phyloP scores from a whole-genome alignment of 2,113 vertebrate species.

The Ceyx melanurus region DNA sequence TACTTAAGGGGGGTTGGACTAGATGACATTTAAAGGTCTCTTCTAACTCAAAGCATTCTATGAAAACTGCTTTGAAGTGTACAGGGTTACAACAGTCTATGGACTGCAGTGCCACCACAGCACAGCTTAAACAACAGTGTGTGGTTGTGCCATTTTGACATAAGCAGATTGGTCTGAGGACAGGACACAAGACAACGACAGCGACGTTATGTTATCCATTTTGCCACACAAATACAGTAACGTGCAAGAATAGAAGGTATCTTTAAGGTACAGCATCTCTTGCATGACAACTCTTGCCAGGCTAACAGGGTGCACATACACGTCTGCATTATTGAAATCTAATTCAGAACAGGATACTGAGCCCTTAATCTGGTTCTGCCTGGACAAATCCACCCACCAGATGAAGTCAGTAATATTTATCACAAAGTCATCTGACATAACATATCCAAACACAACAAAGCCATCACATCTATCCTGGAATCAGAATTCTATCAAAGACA shows the following conservation, averaged over 20 bases:
- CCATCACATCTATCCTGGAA: not conserved
- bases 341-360: slow-evolving; percentile 15
- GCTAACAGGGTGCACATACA: not conserved
- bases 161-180: not conserved
- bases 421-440: not conserved
- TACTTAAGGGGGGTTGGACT: not conserved
- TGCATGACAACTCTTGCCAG: not conserved
- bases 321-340: not conserved
- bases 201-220: not conserved
- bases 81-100: accelerated
- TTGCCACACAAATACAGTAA: not conserved
- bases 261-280: not conserved
- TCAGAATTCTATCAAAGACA: not conserved
- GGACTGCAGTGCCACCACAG: not conserved
- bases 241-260: accelerated
- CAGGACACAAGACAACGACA: not conserved
- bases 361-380: slow-evolving; percentile 13
- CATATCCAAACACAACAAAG: not conserved
- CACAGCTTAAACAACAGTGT: not conserved
- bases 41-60: not conserved
- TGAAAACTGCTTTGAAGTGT: not conserved
- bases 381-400: not conserved
- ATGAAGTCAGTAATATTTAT: not conserved
- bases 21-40: not conserved
- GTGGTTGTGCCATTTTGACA: not conserved